Base-by-base conservation (phyloP, 2,797 vertebrate genomes). In the Coreius guichenoti region DNA sequence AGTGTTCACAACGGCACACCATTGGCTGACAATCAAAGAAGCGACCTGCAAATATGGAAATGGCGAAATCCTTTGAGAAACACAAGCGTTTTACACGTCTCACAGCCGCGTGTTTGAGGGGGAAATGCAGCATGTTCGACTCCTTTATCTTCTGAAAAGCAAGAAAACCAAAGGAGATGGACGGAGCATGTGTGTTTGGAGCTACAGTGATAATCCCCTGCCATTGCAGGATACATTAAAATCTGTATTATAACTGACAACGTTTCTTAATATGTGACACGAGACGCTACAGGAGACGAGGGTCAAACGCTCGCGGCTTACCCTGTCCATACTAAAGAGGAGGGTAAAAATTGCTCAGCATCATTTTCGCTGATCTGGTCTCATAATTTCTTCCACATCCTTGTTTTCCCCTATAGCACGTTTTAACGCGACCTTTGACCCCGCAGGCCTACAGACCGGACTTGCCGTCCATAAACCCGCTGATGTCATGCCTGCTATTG, bases 1-100 rank as follows among this genome's bases (percentile, higher is more conserved):
- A 83, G 11, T 78, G 58, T 79, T 69, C 58, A 76, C 58, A 36
- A 81, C 80, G 70, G 89, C 91, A 74, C 90, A 91, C 91, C 89
- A 76, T 89, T 91, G 89, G 90, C 92, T 91, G 87, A 91, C 86
- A 92, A 93, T 93, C 90, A 92, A 92, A 90, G 91, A 93, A 92
- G 86, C 88, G 86, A 91, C 92, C 91, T 94, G 92, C 92, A 93
- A 89, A 91, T 63, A 92, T 86, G 91, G 91, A 92, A 90, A 89
- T 86, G 90, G 90, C 79, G 58, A 76, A 91, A 93, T 63, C 72
- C 36, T 80, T 84, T 47, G 73, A 79, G 72, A 81, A 49, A 21
- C 49, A 54, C 79, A 39, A 85, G 68, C 65, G 69, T 56, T 75
- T 54, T 9, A 69, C 67, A 2, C 67, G 0, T 68, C 67, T 31